Conservation (phyloP, 2,797 vertebrate genomes). For the Loriculus beryllinus region DNA sequence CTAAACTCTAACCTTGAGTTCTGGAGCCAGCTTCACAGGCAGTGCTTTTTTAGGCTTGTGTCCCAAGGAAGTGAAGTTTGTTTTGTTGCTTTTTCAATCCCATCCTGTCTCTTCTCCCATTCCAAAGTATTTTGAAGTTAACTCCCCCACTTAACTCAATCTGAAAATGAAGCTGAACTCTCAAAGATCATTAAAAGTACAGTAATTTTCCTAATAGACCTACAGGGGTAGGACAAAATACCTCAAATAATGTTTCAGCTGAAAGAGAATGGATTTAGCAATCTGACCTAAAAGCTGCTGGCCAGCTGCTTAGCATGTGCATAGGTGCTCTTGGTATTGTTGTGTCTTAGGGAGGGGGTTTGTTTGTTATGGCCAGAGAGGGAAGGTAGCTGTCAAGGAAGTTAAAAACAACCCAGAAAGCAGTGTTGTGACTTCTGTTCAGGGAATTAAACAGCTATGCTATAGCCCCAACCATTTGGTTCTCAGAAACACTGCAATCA, state of each 20-base stretch:
- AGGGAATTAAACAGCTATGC: not conserved
- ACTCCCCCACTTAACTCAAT: not conserved
- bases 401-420: not conserved
- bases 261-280: fast-evolving
- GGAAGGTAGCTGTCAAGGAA: not conserved
- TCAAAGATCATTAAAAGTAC: not conserved
- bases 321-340: not conserved
- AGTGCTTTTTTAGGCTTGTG: not conserved
- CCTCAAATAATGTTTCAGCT: not conserved
- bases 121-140: not conserved
- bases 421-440: not conserved
- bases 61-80: not conserved
- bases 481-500: not conserved
- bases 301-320: not conserved
- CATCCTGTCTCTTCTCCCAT: not conserved
- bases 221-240: not conserved
- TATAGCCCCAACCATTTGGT: fast-evolving
- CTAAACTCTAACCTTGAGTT: not conserved
- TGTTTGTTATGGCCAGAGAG: not conserved
- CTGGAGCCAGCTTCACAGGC: not conserved
- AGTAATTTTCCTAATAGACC: not conserved
- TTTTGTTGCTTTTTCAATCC: not conserved
- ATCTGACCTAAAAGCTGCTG: not conserved
- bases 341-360: not conserved
- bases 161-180: not conserved